Conservation (phyloP, 2,797 vertebrate genomes). For the Sciurus carolinensis region DNA sequence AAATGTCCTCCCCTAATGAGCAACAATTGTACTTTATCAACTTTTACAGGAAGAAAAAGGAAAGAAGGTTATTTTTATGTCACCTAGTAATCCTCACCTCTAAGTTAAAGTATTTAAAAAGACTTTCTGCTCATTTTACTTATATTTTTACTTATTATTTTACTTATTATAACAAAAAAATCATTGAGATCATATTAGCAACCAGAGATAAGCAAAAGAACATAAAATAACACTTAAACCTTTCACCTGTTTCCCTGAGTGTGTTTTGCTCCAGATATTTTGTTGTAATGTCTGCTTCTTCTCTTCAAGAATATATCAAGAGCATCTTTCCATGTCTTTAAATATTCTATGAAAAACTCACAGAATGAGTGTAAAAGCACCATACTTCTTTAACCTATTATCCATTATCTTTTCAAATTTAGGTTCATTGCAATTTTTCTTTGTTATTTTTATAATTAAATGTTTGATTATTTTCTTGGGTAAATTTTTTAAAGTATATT, state of each 20-base stretch:
- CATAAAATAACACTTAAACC: neutral
- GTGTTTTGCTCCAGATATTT: neutral
- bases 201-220: constrained; percentile 18
- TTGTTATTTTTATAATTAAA: neutral
- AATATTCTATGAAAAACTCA: constrained; percentile 55
- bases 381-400: constrained; percentile 42
- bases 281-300: neutral
- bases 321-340: constrained; percentile 27
- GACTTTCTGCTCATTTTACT: neutral
- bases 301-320: neutral
- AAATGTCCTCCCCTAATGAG: neutral
- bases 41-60: neutral
- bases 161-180: neutral
- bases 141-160: neutral
- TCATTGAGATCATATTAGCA: constrained; percentile 29
- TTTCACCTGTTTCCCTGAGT: neutral
- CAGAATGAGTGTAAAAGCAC: neutral
- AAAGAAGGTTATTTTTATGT: constrained; percentile 8
- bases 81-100: constrained; percentile 25
- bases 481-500: constrained; percentile 31
- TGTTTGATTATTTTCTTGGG: constrained; percentile 47
- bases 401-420: constrained; percentile 40
- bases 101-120: constrained; percentile 58
- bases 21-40: neutral
- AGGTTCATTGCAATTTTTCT: neutral